Base-by-base conservation (phyloP, 2,888 invertebrate species). In the Lycophotia porphyrea region DNA sequence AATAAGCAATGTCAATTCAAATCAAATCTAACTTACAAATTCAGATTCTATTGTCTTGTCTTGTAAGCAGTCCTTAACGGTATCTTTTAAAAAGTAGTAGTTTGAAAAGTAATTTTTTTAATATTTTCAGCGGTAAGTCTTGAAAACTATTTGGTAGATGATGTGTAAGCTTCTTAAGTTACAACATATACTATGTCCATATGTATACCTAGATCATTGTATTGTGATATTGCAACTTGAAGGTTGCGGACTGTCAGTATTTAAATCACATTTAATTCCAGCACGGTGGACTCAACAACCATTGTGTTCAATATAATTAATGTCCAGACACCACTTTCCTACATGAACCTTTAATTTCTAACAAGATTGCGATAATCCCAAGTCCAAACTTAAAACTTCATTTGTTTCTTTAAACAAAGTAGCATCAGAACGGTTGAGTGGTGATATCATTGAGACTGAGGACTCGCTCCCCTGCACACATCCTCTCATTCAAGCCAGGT, bases 401-500 rank as follows among this genome's bases (percentile, higher is more conserved):
- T 55, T 61, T 49, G 1, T 61, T 42, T 60, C 42, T 39, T 34
- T n/a, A 52, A 78, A 87, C 82, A 84, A 87, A 82, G 80, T 72
- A 80, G 34, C 69, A 74, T 79, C 60, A 47, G 66, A 71, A 78
- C 81, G 72, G 67, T 80, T 80, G 71, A 80, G 69, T 75, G 76
- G 79, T 86, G 88, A 88, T 85, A 86, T 87, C 88, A 88, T 81
- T 81, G 80, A 86, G 77, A 70, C 72, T 81, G 75, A 74, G 64
- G 86, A 82, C 81, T 74, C 85, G 87, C 74, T 87, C 76, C 79
- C 79, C 64, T 80, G 71, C 79, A 66, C 81, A 82, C 87, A 88
- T 88, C 87, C 84, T 88, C 85, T 84, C 90, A 89, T 90, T 90
- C 90, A 90, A 76, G 74, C 65, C 90, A 88, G 87, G 88, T 88